Conservation (phyloP, 1,140 invertebrate genomes). For the Holcopasites calliopsidis region DNA sequence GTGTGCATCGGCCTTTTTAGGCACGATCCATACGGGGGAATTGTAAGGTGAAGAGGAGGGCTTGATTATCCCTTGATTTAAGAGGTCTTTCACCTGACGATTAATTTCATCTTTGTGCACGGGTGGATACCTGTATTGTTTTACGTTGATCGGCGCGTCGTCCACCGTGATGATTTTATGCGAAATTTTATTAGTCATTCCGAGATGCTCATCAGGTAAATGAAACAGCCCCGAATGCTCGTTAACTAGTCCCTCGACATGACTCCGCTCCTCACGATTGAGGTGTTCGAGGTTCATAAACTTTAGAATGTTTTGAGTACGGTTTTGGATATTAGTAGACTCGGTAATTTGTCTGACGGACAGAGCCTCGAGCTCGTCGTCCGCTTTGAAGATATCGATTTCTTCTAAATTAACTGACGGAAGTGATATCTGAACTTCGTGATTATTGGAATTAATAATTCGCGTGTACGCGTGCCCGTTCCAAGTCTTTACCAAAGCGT, state of each 20-base stretch:
- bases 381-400: no score
- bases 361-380: no score
- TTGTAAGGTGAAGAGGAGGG: neutral
- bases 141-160: neutral
- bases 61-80: neutral
- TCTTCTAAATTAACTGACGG: no score
- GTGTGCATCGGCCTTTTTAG: neutral
- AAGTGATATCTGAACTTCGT: no score
- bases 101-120: neutral
- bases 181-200: neutral
- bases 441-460: no score
- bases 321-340: no score
- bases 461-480: no score
- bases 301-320: no score
- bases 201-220: neutral
- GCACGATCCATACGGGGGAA: neutral
- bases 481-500: no score
- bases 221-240: neutral
- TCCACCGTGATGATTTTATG: neutral
- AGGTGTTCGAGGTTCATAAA: no score
- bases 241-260: neutral
- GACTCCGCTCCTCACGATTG: no score
- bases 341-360: no score
- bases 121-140: constrained; percentile 1
- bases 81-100: neutral